phyloP scores from a whole-genome alignment of 2,113 vertebrate species.

The Campylomormyrus numenius region DNA sequence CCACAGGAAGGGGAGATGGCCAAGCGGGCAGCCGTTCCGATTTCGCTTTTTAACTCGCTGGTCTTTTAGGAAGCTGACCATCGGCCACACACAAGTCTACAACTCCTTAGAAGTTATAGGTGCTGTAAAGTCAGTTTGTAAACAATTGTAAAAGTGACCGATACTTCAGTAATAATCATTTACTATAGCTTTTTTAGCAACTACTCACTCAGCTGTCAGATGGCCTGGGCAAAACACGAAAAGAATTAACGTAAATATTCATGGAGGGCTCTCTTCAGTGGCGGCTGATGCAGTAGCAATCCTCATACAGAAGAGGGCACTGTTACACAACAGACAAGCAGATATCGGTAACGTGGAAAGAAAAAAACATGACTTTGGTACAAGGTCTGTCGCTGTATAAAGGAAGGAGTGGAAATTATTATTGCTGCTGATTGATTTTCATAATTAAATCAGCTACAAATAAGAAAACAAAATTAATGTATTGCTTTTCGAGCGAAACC shows the following conservation, averaged over 20 bases:
- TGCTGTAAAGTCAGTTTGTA: not conserved
- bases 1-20: not conserved
- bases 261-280: not conserved
- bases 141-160: not conserved
- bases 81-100: not conserved
- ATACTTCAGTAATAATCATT: not conserved
- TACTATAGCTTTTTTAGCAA: not conserved
- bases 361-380: constrained; percentile 52
- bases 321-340: constrained; percentile 53
- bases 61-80: not conserved
- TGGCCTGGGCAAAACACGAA: constrained; percentile 46
- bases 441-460: constrained; percentile 56
- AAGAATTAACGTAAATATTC: constrained; percentile 47
- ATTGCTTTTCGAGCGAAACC: constrained; percentile 38
- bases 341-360: not conserved
- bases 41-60: not conserved
- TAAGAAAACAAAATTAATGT: constrained; percentile 48
- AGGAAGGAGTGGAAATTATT: constrained; percentile 43
- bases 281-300: not conserved
- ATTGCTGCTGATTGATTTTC: constrained; percentile 55
- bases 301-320: constrained; percentile 64
- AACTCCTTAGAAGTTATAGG: not conserved
- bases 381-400: constrained; percentile 50
- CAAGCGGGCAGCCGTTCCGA: not conserved
- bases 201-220: constrained; percentile 59